Conservation (phyloP, 2,797 vertebrate genomes). For the Myotis daubentonii region DNA sequence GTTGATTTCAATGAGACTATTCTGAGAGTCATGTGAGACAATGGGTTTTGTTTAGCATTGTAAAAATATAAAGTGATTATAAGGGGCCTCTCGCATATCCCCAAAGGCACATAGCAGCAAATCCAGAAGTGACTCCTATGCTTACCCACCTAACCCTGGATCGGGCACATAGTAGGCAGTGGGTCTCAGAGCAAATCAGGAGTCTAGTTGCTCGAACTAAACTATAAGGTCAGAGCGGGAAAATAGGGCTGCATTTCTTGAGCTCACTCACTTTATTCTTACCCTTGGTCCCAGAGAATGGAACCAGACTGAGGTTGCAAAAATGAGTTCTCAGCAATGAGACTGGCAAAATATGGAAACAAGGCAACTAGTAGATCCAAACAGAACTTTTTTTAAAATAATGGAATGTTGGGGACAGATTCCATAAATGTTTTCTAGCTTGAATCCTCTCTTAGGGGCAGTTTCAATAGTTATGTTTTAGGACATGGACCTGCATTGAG, state of each 20-base stretch:
- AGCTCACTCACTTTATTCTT: neutral
- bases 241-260: neutral
- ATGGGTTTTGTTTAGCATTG: neutral
- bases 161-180: rapidly evolving
- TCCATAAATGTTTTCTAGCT: conserved; percentile 8
- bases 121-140: neutral
- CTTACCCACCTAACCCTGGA: too few relatives aligned
- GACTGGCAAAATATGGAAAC: neutral
- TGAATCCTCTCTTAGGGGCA: neutral
- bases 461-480: neutral
- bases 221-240: neutral
- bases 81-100: neutral
- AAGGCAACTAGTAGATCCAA: neutral
- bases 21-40: neutral
- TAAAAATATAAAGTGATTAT: neutral
- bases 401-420: neutral
- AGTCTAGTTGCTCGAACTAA: neutral
- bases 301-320: neutral
- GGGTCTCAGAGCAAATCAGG: neutral
- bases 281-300: neutral
- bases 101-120: neutral
- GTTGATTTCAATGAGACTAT: neutral
- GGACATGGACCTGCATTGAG: neutral
- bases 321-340: neutral
- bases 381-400: neutral